phyloP scores from a whole-genome alignment of 2,113 vertebrate genomes.

The Struthidea cinerea region DNA sequence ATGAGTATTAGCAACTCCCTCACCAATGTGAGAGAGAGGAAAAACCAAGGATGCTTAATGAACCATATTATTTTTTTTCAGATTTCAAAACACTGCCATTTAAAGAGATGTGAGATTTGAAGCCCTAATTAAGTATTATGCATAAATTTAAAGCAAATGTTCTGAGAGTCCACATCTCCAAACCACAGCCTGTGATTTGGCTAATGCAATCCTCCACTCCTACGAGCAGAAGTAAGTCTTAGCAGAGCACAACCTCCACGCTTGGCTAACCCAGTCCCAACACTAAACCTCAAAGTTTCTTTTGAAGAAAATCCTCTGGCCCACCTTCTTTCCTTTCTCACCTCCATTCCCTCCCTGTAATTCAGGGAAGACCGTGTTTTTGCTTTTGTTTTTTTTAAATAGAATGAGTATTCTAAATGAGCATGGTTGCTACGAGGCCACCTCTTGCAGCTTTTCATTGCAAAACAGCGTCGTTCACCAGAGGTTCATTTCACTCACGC shows the following conservation, averaged over 20 bases:
- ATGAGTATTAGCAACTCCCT: neutral
- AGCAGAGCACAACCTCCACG: neutral
- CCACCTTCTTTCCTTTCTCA: neutral
- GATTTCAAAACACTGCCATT: conserved; percentile 24
- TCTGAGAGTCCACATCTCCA: neutral
- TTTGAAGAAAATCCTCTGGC: conserved; percentile 17
- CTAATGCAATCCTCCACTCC: neutral
- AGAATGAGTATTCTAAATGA: neutral
- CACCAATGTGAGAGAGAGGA: neutral
- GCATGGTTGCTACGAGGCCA: neutral
- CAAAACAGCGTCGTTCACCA: neutral
- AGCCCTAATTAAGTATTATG: conserved; percentile 20
- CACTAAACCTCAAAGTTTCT: neutral
- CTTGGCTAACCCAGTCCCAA: neutral
- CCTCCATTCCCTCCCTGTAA: neutral
- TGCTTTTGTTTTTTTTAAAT: neutral
- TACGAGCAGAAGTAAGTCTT: neutral
- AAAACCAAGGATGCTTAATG: neutral
- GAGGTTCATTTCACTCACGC: neutral
- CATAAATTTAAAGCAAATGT: conserved; percentile 28
- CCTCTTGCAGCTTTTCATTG: neutral
- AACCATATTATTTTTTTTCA: neutral
- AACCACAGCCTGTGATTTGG: conserved; percentile 12
- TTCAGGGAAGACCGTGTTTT: neutral
- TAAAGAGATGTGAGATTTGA: conserved; percentile 37